phyloP scores from a whole-genome alignment of 2,888 invertebrate species.

The Atrina japonica region DNA sequence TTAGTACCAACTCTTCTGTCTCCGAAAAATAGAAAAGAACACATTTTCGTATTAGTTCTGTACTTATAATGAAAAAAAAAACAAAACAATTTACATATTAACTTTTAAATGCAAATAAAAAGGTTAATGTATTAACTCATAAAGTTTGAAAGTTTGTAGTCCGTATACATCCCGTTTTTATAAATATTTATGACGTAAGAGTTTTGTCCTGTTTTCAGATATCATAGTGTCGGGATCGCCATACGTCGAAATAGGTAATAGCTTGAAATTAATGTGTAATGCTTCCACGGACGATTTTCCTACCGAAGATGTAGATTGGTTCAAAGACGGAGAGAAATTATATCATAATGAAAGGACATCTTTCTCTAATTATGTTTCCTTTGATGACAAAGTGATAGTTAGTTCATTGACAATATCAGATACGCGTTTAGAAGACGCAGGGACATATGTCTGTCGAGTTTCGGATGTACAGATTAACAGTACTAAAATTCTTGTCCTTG shows the following conservation, averaged over 20 bases:
- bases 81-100: too few relatives aligned
- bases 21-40: too few relatives aligned
- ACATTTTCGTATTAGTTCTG: too few relatives aligned
- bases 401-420: slow-evolving; percentile 50
- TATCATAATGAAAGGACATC: slow-evolving; percentile 41
- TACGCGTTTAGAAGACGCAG: slow-evolving; percentile 51
- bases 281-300: slow-evolving; percentile 52
- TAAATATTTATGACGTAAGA: too few relatives aligned
- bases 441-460: slow-evolving; percentile 57
- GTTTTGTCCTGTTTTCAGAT: slow-evolving; percentile 44
- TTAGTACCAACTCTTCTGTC: too few relatives aligned
- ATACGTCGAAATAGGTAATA: slow-evolving; percentile 52
- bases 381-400: slow-evolving; percentile 45
- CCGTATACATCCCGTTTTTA: too few relatives aligned
- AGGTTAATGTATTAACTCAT: too few relatives aligned
- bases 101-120: too few relatives aligned
- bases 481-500: slow-evolving; percentile 53
- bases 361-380: slow-evolving; percentile 53
- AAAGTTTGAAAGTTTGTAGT: too few relatives aligned
- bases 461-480: slow-evolving; percentile 52
- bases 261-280: slow-evolving; percentile 53
- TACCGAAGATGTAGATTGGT: slow-evolving; percentile 57
- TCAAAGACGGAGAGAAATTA: slow-evolving; percentile 52
- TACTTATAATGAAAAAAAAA: too few relatives aligned
- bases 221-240: slow-evolving; percentile 56